These are phyloP conservation scores for Solen grandis DNA, from an alignment of 1,140 invertebrate genomes.

Conservation along the genomic window DNA sequence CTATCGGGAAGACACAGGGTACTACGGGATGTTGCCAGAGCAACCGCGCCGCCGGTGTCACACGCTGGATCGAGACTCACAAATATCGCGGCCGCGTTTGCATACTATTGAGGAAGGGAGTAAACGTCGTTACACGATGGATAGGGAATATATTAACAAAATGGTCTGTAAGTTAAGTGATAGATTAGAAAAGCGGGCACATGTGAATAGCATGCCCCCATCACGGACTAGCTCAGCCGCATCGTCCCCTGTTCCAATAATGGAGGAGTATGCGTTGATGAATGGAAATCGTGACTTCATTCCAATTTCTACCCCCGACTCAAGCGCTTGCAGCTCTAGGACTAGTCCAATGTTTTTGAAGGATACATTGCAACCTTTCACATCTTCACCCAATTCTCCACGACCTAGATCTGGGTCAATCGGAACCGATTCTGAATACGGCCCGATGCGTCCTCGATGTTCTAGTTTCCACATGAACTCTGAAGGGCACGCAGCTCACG, in stretches of 20 bases:
- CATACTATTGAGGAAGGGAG: conserved; percentile 77
- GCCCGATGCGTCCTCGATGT: conserved; percentile 69
- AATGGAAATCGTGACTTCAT: conserved; percentile 70
- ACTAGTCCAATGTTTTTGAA: conserved; percentile 65
- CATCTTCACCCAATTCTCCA: conserved; percentile 70
- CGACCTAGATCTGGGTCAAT: conserved; percentile 75
- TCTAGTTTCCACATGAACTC: conserved; percentile 77
- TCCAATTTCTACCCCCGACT: conserved; percentile 69
- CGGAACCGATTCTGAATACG: conserved; percentile 68
- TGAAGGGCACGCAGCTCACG: conserved; percentile 67
- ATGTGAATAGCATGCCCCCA: conserved; percentile 71
- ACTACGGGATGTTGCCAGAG: conserved; percentile 73
- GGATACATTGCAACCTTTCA: conserved; percentile 67
- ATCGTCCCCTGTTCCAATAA: conserved; percentile 71
- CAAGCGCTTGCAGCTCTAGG: conserved; percentile 63
- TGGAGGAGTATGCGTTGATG: conserved; percentile 67
- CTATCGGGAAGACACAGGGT: conserved; percentile 74
- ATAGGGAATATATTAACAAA: conserved; percentile 75
- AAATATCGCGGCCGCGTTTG: conserved; percentile 67
- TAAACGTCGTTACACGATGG: conserved; percentile 70
- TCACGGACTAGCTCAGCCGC: conserved; percentile 73
- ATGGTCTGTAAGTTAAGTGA: conserved; percentile 74
- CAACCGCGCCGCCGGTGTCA: conserved; percentile 74
- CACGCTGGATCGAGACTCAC: conserved; percentile 75
- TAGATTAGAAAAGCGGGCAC: conserved; percentile 68